Base-by-base conservation (phyloP, 2,888 invertebrate species). In the Lasioglossum lativentre region DNA sequence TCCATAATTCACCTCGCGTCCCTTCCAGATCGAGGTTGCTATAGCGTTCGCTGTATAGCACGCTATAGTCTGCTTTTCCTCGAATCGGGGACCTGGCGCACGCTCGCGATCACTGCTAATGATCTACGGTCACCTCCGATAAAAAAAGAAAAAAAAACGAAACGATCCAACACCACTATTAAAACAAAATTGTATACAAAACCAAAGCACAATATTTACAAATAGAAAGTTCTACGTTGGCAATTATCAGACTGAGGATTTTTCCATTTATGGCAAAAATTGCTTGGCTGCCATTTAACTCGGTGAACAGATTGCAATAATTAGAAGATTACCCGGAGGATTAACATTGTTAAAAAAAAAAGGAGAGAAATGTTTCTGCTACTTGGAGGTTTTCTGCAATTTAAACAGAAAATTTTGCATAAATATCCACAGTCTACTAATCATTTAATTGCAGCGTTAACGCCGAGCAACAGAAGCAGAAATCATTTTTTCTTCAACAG, bases 1-100 rank as follows among this genome's bases (percentile, higher is more conserved):
- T 80, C 86, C 80, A 87, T 89, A 89, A 89, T 86, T 89, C 87
- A 89, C 89, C 83, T 72, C 56, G 30, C 63, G 12, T 56, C n/a
- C 59, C 47, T 52, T 34, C n/a, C 45, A 19, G 66, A 66, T 66
- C 66, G 34, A 66, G 66, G 27, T 10, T 59, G 59, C 59, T 52
- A n/a, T 10, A 52, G 52, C 23, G 52, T n/a, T 52, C 52, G 52
- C 52, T 52, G 23, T 3, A n/a, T n/a, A n/a, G 23, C 52, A 52
- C 52, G 10, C 52, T 52, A 52, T n/a, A 52, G 52, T 52, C 52
- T n/a, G 52, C n/a, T 52, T 52, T 52, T 52, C 52, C 30, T 63
- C 27, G 63, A 63, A 63, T 12, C 63, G 16, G 27, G 16, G 63
- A 63, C 63, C 27, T 63, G 59, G 59, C 27, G 14, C 59, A 27